Evolutionary conservation across 1,140 invertebrate species (phyloP).

Genomic region (Doryteuthis pealeii): DNA sequence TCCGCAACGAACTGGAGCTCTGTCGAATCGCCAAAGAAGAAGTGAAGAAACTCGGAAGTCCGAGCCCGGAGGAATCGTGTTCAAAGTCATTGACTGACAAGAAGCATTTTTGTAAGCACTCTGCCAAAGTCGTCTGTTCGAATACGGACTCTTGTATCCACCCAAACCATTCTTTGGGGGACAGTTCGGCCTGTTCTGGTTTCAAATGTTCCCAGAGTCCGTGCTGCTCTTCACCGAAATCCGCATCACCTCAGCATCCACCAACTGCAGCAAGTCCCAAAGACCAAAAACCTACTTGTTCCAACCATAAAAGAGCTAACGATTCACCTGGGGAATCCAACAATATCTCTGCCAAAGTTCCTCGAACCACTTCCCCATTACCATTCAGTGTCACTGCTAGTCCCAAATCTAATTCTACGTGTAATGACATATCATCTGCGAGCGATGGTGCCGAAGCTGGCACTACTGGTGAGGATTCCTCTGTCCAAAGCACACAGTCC

Average conservation of each 20-base stretch:
- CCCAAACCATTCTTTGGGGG: conserved; percentile 7
- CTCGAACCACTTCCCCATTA: not conserved
- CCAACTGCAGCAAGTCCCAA: not conserved
- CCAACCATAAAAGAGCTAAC: not conserved
- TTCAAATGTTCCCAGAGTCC: not conserved
- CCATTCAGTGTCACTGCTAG: not conserved
- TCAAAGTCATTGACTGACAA: not conserved
- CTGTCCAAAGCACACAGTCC: not conserved
- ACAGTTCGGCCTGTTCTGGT: not conserved
- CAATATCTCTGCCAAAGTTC: not conserved
- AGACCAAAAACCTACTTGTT: conserved; percentile 4
- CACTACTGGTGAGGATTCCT: not conserved
- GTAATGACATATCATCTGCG: not conserved
- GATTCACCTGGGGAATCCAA: not conserved
- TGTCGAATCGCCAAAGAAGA: conserved; percentile 29
- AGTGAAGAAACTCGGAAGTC: not conserved
- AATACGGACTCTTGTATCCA: not conserved
- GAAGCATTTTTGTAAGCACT: conserved; percentile 4
- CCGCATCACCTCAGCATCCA: not conserved
- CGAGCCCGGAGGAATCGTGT: not conserved
- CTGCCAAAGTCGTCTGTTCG: not conserved
- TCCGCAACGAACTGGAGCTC: conserved; percentile 50
- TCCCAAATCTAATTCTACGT: not conserved
- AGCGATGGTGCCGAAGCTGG: not conserved
- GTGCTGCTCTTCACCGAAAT: not conserved